These are phyloP conservation scores for Hyles lineata DNA, from an alignment of 2,888 invertebrate species.

Conservation along the genomic window DNA sequence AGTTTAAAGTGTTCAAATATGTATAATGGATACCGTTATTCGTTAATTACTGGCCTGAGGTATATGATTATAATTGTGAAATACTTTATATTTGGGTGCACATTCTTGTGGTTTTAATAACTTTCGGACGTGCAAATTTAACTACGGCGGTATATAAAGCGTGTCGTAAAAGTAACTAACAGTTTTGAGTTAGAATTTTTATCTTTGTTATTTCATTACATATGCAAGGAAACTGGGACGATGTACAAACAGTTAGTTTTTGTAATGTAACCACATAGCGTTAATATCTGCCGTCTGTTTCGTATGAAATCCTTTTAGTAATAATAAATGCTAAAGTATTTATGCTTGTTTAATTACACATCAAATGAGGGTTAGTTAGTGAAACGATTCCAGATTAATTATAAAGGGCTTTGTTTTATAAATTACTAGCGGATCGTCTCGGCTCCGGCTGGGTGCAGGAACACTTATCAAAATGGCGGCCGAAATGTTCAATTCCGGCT, in stretches of 20 bases:
- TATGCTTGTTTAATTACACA: not conserved
- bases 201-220: constrained; percentile 39
- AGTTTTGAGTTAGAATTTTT: constrained; percentile 32
- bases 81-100: constrained; percentile 37
- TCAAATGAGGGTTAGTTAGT: no score
- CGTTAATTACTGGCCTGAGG: constrained; percentile 46
- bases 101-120: constrained; percentile 7
- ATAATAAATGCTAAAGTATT: not conserved
- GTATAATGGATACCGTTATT: constrained; percentile 46
- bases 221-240: constrained; percentile 51
- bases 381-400: no score
- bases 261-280: constrained; percentile 40
- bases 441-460: no score
- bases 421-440: no score
- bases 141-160: constrained; percentile 33
- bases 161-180: constrained; percentile 42
- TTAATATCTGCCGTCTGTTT: constrained; percentile 32
- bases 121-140: constrained; percentile 14
- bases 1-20: constrained; percentile 30
- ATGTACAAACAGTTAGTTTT: constrained; percentile 46
- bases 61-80: constrained; percentile 50
- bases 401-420: no score
- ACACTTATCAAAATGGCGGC: no score
- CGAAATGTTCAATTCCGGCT: no score
- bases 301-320: constrained; percentile 8